Conservation (phyloP, 2,113 vertebrate genomes). For the Ailuropoda melanoleuca region DNA sequence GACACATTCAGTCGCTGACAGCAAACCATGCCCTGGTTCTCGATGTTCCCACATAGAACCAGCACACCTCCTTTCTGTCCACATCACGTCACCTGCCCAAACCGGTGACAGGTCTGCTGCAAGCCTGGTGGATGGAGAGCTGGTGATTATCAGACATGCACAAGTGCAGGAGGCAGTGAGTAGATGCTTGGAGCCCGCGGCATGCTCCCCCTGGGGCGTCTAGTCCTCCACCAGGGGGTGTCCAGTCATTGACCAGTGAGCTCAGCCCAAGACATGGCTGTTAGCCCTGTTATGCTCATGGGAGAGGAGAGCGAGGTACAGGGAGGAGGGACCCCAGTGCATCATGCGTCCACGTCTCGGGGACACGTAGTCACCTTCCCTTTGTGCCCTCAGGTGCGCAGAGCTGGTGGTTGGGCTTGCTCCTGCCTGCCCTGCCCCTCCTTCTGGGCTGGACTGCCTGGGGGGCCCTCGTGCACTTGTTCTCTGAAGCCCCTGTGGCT, state of each 20-base stretch:
- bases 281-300: fast-evolving
- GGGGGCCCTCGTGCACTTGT: fast-evolving
- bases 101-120: background rate
- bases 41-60: background rate
- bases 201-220: background rate
- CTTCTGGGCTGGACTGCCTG: background rate
- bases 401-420: background rate
- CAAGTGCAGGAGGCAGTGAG: fast-evolving
- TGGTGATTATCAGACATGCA: fast-evolving
- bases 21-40: background rate
- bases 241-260: background rate
- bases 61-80: background rate
- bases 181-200: fast-evolving
- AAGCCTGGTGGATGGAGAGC: background rate
- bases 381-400: no score
- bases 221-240: background rate
- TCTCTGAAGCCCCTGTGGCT: background rate
- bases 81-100: background rate
- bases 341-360: fast-evolving
- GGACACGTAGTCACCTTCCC: background rate
- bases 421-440: background rate
- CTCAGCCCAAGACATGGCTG: no score
- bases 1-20: background rate
- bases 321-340: background rate
- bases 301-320: background rate